phyloP scores from a whole-genome alignment of 1,140 invertebrate species.

The Brachionus rotundiformis region DNA sequence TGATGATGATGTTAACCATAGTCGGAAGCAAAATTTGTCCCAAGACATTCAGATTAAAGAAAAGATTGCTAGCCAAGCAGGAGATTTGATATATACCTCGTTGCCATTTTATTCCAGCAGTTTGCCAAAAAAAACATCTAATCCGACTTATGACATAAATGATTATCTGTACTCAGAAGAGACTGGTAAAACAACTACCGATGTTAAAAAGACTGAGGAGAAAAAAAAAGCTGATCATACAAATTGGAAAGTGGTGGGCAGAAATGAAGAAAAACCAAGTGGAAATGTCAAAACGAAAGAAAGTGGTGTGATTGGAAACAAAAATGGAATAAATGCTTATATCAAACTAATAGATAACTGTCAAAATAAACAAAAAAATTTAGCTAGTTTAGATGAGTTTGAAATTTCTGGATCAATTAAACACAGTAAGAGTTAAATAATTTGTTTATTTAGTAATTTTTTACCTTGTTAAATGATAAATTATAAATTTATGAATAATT shows the following conservation, averaged over 20 bases:
- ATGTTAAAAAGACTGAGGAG: not conserved
- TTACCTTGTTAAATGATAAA: too few species aligned
- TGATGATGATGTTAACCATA: not conserved
- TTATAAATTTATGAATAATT: too few species aligned
- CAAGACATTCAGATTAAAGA: not conserved
- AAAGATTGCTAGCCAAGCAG: not conserved
- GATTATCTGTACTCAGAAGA: constrained; percentile 21
- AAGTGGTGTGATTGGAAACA: not conserved
- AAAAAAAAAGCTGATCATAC: not conserved
- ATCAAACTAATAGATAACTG: not conserved
- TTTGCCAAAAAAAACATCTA: constrained; percentile 1
- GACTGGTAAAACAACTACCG: not conserved
- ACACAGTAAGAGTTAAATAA: not conserved
- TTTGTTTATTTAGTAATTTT: too few species aligned
- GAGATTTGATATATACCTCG: not conserved
- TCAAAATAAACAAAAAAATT: not conserved
- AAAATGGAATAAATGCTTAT: constrained; percentile 29
- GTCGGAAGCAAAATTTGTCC: not conserved
- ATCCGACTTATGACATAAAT: constrained; percentile 23
- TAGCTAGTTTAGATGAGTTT: not conserved
- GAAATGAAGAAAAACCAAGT: not conserved
- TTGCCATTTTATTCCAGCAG: constrained; percentile 1
- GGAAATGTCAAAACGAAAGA: not conserved
- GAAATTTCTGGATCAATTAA: not conserved
- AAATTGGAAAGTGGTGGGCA: not conserved